phyloP scores from a whole-genome alignment of 2,888 invertebrate species.

The Xanthia togata region DNA sequence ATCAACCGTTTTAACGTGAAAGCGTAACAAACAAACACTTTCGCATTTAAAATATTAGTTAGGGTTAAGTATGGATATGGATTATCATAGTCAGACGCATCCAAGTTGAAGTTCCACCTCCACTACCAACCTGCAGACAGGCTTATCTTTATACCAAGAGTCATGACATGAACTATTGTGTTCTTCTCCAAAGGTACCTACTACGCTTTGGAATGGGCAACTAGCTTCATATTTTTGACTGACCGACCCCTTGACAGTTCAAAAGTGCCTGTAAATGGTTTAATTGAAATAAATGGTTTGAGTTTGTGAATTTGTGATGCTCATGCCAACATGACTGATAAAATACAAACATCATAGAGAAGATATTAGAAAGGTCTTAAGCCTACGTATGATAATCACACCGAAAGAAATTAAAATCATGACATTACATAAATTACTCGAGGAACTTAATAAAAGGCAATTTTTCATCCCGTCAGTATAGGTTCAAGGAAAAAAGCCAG shows the following conservation, averaged over 20 bases:
- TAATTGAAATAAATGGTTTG: too few species aligned
- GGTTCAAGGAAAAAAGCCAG: constrained; percentile 8
- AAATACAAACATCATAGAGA: not conserved
- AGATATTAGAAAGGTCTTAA: not conserved
- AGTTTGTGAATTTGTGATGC: too few species aligned
- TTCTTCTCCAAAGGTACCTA: too few species aligned
- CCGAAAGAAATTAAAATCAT: not conserved
- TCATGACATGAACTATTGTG: not conserved
- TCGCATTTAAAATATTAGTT: too few species aligned
- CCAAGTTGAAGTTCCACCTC: not conserved
- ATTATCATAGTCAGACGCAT: not conserved
- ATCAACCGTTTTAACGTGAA: too few species aligned
- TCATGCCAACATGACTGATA: not conserved
- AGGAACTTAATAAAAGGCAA: not conserved
- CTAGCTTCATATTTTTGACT: too few species aligned
- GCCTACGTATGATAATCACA: not conserved
- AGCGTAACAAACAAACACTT: too few species aligned
- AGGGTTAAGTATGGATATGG: not conserved
- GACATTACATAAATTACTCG: not conserved
- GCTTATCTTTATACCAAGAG: not conserved
- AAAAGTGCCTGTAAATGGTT: too few species aligned
- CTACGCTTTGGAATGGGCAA: too few species aligned
- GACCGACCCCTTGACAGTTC: too few species aligned
- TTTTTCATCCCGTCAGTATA: not conserved
- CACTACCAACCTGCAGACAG: not conserved